Percentiles rank a stretch among this genome's conserved stretches.
These are phyloP conservation scores for Lepidochrysops patricia DNA, from an alignment of 2,888 invertebrate species.

Conservation along the genomic window DNA sequence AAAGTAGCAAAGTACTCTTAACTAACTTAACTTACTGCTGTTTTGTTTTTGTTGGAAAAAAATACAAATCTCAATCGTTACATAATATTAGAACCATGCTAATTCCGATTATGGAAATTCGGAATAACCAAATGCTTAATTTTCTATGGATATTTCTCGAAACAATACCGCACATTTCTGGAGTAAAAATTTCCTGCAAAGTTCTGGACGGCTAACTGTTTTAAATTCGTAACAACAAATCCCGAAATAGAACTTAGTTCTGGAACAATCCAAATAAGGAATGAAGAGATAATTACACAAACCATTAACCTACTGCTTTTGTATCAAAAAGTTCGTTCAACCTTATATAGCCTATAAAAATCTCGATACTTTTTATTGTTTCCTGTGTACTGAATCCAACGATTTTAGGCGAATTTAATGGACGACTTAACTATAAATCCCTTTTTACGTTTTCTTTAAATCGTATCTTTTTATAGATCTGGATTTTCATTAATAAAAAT, in stretches of 20 bases:
- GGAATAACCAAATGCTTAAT: no score
- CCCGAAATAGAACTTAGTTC: neutral
- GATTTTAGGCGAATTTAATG: slow-evolving; percentile 12
- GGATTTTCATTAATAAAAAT: neutral
- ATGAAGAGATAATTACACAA: slow-evolving; percentile 36
- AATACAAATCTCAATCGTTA: neutral
- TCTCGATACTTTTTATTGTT: slow-evolving; percentile 10
- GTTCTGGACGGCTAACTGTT: neutral
- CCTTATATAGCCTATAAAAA: slow-evolving; percentile 12
- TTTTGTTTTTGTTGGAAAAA: slow-evolving; percentile 24
- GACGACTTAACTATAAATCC: slow-evolving; percentile 8
- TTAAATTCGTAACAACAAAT: slow-evolving; percentile 33
- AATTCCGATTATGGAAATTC: no score
- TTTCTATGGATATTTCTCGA: no score
- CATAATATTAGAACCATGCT: no score
- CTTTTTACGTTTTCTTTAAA: slow-evolving; percentile 4
- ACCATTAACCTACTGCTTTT: slow-evolving; percentile 57
- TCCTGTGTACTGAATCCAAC: slow-evolving; percentile 4
- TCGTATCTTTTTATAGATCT: neutral
- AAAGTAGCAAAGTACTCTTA: slow-evolving; percentile 34
- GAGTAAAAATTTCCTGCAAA: neutral
- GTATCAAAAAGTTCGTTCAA: slow-evolving; percentile 30
- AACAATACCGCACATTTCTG: no score
- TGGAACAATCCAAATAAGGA: neutral
- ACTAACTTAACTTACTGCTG: slow-evolving; percentile 26